Conservation (phyloP, 2,888 invertebrate genomes). For the Apoda limacodes region DNA sequence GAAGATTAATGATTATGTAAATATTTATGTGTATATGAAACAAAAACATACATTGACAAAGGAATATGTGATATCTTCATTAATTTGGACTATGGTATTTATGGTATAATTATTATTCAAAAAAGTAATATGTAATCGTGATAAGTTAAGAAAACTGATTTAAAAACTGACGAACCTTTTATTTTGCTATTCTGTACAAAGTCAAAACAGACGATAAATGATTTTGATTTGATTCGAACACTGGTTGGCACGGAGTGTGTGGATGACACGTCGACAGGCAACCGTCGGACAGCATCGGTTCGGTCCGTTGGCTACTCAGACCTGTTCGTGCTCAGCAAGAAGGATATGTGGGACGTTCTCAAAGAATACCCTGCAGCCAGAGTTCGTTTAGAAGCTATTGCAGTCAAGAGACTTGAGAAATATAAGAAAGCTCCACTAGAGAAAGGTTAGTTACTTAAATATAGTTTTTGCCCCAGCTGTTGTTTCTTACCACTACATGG, state of each 20-base stretch:
- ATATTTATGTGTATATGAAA: too few relatives aligned
- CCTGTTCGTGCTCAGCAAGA: constrained; percentile 97
- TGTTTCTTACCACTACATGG: background rate
- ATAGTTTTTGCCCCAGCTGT: background rate
- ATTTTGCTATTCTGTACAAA: too few relatives aligned
- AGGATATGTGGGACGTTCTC: constrained; percentile 99
- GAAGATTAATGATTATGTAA: too few relatives aligned
- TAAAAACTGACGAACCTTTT: too few relatives aligned
- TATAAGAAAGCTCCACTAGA: constrained; percentile 95
- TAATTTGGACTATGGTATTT: too few relatives aligned
- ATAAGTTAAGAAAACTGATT: too few relatives aligned
- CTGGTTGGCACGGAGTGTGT: constrained; percentile 68
- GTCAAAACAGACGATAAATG: constrained; percentile 35
- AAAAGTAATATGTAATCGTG: too few relatives aligned
- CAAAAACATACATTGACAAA: too few relatives aligned
- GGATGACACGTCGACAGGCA: constrained; percentile 81
- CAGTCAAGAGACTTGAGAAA: constrained; percentile 96
- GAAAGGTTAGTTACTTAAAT: constrained; percentile 75
- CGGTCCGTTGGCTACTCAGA: constrained; percentile 99
- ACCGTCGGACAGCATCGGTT: constrained; percentile 97
- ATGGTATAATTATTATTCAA: too few relatives aligned
- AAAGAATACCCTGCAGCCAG: constrained; percentile 95
- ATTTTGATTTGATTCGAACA: constrained; percentile 38
- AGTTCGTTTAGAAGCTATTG: constrained; percentile 95
- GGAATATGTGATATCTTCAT: too few relatives aligned